Base-by-base conservation (phyloP, 2,113 vertebrate species). In the Piaya cayana region DNA sequence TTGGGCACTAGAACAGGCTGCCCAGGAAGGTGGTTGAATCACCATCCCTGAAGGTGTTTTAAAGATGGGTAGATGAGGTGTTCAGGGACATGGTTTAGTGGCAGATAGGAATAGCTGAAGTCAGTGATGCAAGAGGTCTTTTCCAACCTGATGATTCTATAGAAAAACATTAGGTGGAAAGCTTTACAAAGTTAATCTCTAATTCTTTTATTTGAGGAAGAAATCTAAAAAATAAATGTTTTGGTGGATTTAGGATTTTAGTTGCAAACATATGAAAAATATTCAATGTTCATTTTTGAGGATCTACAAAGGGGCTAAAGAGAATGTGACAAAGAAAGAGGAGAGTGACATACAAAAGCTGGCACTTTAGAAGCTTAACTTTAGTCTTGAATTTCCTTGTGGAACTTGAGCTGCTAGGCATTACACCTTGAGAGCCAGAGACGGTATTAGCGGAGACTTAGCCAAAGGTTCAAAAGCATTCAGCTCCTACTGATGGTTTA, bases 121-220 rank as follows among this genome's bases (percentile, higher is more conserved):
- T 39, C 12, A 12, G 12, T 39, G 39, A 39, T 39, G 39, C 39
- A 39, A 39, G 39, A 39, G 39, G 39, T 39, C 39, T 39, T 39
- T 39, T 39, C 39, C 39, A 39, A 39, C 39, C 39, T 39, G 39
- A 12, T 39, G 39, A 39, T 39, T n/a, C 39, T 39, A 6, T 8
- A 52, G 8, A 21, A 42, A 72, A 32, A 69, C 65, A 64, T 6
- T 7, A 39, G 1, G 6, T 32, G 11, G 11, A 47, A 88, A 69
- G 3, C 29, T 1, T 0, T 0, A 9, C n/a, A 60, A 85, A 59
- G 39, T 26, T 0, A 55, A 49, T n/a, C 12, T 62, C 10, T 56
- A 15, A 45, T 75, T 85, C 5, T 67, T 77, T 84, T 15, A 5
- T 27, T 18, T 56, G 29, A 86, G 11, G 6, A 4, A 2, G 4